Base-by-base conservation (phyloP, 2,797 vertebrate genomes). In the Fistularia commersonii region DNA sequence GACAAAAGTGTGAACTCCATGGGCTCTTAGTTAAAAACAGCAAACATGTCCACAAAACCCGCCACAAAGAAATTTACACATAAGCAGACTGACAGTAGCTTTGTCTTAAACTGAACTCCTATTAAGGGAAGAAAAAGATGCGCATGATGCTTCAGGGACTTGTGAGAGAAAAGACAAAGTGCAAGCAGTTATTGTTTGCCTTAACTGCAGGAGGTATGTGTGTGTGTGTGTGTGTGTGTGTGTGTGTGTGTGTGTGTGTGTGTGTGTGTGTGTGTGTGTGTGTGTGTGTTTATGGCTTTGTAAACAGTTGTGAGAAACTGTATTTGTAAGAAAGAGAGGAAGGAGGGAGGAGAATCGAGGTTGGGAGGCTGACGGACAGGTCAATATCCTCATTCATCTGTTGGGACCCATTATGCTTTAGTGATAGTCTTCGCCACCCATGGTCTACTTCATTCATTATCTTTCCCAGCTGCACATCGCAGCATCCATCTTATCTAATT, bases 381-480 rank as follows among this genome's bases (percentile, higher is more conserved):
- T 87, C 84, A 87, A 88, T 83, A 88, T 78, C 66, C 68, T 64
- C 67, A 42, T 68, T 44, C 57, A 67, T 82, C 88, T 82, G 82
- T 68, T 74, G 80, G 74, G 80, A 84, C 77, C 79, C 81, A 79
- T 89, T 87, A 77, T 45, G 60, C 64, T 88, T 85, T 81, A 78
- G 65, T 81, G 81, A 89, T 86, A 74, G 81, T 86, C 83, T 85
- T 76, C 75, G 70, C 81, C 79, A 84, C 82, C 76, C 83, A 76
- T 81, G 69, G 76, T 81, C 82, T 64, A 82, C 70, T 87, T 87
- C 86, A 89, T 88, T 90, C 81, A 87, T 89, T 87, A 85, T 84
- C 78, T 76, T 83, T 88, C 72, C 49, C 69, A 66, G 82, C 71
- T 85, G 76, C 0, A 53, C 45, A 66, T 49, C 38, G 63, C 86